phyloP scores from a whole-genome alignment of 2,888 invertebrate genomes.

The Agonum fuliginosum region DNA sequence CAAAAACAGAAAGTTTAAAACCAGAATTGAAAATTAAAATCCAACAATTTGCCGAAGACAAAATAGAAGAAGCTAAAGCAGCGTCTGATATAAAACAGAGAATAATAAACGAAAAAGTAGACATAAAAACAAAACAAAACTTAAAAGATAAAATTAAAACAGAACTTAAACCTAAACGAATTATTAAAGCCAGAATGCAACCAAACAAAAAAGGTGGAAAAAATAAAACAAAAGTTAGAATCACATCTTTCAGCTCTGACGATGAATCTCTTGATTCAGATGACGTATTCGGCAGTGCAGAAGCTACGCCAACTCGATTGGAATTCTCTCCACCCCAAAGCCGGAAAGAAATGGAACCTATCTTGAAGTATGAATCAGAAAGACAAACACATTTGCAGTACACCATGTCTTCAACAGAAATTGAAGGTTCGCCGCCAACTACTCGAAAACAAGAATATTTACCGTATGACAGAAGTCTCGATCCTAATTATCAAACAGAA shows the following conservation, averaged over 20 bases:
- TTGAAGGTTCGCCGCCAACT: conserved; percentile 85
- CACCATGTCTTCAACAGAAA: conserved; percentile 85
- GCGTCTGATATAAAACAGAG: conserved; percentile 62
- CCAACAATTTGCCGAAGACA: conserved; percentile 60
- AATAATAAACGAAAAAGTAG: conserved; percentile 63
- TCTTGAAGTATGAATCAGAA: conserved; percentile 83
- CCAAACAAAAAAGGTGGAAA: conserved; percentile 77
- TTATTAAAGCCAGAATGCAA: conserved; percentile 79
- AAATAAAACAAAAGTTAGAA: conserved; percentile 81
- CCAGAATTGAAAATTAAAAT: conserved; percentile 66
- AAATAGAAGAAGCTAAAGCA: conserved; percentile 65
- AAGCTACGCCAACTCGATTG: conserved; percentile 82
- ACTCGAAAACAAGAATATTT: conserved; percentile 82
- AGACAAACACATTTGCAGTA: conserved; percentile 77
- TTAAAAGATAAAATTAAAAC: conserved; percentile 76
- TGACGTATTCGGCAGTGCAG: conserved; percentile 85
- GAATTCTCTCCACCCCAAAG: conserved; percentile 87
- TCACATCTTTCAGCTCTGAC: conserved; percentile 85
- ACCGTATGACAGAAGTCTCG: conserved; percentile 76
- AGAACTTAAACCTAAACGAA: conserved; percentile 78
- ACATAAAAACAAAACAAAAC: conserved; percentile 66
- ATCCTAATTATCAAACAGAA: conserved; percentile 79
- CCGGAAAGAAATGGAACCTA: conserved; percentile 84
- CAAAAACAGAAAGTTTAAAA: conserved; percentile 81
- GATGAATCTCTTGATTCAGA: conserved; percentile 86